Base-by-base conservation (phyloP, 2,113 vertebrate genomes). In the Gobiocypris rarus region DNA sequence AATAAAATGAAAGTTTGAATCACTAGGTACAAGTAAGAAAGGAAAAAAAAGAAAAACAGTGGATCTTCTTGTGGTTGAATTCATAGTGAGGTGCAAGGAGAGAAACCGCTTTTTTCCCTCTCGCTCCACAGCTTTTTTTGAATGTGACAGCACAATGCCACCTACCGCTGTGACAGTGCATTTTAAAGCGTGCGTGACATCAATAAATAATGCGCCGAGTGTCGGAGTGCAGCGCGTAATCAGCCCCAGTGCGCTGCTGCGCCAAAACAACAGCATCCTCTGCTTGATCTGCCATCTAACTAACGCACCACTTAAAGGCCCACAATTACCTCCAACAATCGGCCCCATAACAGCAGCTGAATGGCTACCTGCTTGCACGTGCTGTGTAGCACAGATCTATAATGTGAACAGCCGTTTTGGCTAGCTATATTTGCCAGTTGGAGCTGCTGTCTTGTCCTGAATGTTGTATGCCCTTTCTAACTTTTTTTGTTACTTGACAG, bases 151-250 rank as follows among this genome's bases (percentile, higher is more conserved):
- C 75, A 87, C 85, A 86, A 83, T 87, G 81, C 83, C 85, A 87
- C 85, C 89, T 86, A 87, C 89, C 48, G 83, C 89, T 88, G 86
- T 77, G 89, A 87, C 34, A 77, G 63, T 90, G 89, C 86, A 86
- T 88, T 88, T 88, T 82, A 87, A 90, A 87, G 54, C 48, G n/a
- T 82, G 67, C 69, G 24, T 38, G 52, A 45, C 87, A 86, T 90
- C 80, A 87, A 89, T 90, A 89, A 90, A 82, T 89, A 77, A 88
- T 87, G 75, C 54, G 52, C 50, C 15, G 22, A 31, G 74, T 65
- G 78, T 69, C n/a, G 48, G 14, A 54, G 74, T 15, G 71, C 75
- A 14, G 50, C 17, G 38, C 63, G 52, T 86, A 85, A 87, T 89
- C 87, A 87, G 78, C 70, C 75, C 63, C 84, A 58, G 85, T 58